These are phyloP conservation scores for Xiphophorus birchmanni DNA, from an alignment of 2,797 vertebrate species.

Conservation along the genomic window DNA sequence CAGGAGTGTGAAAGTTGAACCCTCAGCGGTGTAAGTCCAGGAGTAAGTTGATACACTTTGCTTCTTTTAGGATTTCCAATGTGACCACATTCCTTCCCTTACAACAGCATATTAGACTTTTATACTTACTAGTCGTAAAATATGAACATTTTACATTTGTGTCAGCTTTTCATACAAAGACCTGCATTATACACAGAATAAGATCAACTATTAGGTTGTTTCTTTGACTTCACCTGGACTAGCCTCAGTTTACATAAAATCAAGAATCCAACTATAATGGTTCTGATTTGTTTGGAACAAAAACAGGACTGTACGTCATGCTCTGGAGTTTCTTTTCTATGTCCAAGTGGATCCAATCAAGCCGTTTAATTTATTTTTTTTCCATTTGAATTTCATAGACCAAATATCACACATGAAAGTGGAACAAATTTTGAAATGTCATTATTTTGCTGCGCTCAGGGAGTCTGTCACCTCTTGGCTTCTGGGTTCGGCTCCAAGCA, in stretches of 20 bases:
- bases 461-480: background rate
- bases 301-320: no score
- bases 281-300: background rate
- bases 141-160: background rate
- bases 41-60: constrained; percentile 8
- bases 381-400: background rate
- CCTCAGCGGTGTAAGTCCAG: background rate
- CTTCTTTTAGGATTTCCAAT: constrained; percentile 8
- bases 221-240: background rate
- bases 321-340: background rate
- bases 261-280: background rate
- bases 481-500: background rate
- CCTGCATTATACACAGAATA: background rate
- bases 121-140: background rate
- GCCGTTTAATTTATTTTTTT: background rate
- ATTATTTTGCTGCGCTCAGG: no score
- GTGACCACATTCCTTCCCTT: background rate
- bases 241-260: background rate
- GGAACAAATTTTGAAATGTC: background rate
- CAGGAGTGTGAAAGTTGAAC: constrained; percentile 10
- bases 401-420: background rate
- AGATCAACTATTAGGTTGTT: background rate
- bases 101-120: background rate
- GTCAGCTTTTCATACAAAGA: background rate
- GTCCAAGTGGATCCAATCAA: background rate